phyloP scores from a whole-genome alignment of 2,113 vertebrate species.

The Calyptommatus sinebrachiatus region DNA sequence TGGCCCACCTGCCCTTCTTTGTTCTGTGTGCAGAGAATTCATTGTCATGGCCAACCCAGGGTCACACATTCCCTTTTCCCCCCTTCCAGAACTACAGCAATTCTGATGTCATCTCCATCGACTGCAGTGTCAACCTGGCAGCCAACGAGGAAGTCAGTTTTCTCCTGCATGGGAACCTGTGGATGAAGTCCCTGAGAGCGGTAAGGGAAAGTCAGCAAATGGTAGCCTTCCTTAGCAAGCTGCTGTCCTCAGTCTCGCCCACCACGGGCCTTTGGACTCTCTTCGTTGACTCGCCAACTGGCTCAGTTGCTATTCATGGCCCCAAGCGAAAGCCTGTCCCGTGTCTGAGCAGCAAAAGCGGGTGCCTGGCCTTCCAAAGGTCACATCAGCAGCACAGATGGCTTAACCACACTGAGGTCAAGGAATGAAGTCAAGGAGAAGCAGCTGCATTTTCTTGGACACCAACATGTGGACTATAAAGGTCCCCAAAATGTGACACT shows the following conservation, averaged over 20 bases:
- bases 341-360: neutral
- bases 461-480: neutral
- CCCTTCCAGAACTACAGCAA: slow-evolving; percentile 83
- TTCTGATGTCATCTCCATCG: slow-evolving; percentile 69
- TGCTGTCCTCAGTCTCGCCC: neutral
- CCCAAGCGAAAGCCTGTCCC: neutral
- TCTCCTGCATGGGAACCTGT: slow-evolving; percentile 76
- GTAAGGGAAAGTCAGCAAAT: slow-evolving; percentile 64
- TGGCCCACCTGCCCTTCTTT: neutral
- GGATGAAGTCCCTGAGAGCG: slow-evolving; percentile 73
- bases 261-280: neutral
- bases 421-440: neutral
- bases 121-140: slow-evolving; percentile 72
- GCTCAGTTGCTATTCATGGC: neutral
- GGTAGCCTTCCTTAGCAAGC: fast-evolving
- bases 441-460: neutral
- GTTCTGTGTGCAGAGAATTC: neutral
- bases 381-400: neutral
- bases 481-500: neutral
- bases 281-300: neutral
- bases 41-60: fast-evolving
- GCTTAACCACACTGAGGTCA: neutral
- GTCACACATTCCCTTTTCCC: neutral
- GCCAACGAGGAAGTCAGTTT: slow-evolving; percentile 72
- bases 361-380: neutral